phyloP scores from a whole-genome alignment of 2,888 invertebrate species.

The Lasioglossum pauxillum region DNA sequence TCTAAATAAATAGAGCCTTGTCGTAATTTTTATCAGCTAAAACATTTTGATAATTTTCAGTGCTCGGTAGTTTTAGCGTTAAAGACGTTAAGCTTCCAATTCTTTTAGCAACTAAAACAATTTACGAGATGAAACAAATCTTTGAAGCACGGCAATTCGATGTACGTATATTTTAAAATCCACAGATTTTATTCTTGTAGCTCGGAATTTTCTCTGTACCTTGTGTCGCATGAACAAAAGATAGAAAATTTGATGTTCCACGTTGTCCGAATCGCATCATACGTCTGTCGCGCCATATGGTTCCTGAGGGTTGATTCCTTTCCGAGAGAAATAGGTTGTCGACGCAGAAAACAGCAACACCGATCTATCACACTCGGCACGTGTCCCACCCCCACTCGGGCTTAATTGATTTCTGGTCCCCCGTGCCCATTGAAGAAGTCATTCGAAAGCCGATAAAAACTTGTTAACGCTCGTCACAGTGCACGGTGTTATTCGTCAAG shows the following conservation, averaged over 20 bases:
- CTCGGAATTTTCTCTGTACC: not conserved
- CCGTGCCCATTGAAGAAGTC: slow-evolving; percentile 39
- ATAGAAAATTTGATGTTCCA: slow-evolving; percentile 18
- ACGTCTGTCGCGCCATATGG: slow-evolving; percentile 64
- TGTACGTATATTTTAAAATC: not conserved
- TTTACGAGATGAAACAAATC: too few relatives aligned
- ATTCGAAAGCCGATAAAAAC: slow-evolving; percentile 54
- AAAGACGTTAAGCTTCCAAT: not conserved
- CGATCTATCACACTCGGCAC: slow-evolving; percentile 70
- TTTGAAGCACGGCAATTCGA: not conserved
- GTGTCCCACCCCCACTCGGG: slow-evolving; percentile 50
- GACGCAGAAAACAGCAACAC: slow-evolving; percentile 59
- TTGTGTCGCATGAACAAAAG: not conserved
- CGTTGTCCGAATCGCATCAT: slow-evolving; percentile 29
- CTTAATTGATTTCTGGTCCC: slow-evolving; percentile 64
- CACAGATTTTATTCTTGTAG: not conserved
- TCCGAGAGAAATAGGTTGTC: slow-evolving; percentile 56
- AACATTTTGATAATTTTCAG: too few relatives aligned
- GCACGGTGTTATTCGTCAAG: slow-evolving; percentile 30
- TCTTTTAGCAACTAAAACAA: too few relatives aligned
- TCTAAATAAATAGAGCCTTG: too few relatives aligned
- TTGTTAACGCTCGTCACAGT: slow-evolving; percentile 52
- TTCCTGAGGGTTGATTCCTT: slow-evolving; percentile 46
- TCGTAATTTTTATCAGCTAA: too few relatives aligned
- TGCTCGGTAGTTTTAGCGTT: not conserved